phyloP scores from a whole-genome alignment of 2,888 invertebrate genomes.

The Dryococelus australis region DNA sequence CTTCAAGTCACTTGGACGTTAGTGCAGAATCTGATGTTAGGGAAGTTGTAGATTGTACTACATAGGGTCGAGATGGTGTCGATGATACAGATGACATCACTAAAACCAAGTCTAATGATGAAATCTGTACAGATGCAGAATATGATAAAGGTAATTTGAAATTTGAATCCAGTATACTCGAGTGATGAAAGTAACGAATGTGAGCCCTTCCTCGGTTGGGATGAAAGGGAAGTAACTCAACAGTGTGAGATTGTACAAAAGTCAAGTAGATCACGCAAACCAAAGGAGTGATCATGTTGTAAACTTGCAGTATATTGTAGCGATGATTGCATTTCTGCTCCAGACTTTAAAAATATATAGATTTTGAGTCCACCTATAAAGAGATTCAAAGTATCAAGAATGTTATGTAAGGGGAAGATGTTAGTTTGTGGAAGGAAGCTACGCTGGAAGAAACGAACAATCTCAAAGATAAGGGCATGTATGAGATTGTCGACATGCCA shows the following conservation, averaged over 20 bases:
- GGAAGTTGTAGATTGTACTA: background rate
- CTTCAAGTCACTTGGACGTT: background rate
- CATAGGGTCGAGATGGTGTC: background rate
- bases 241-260: background rate
- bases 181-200: background rate
- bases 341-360: background rate
- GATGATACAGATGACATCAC: background rate
- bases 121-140: background rate
- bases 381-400: background rate
- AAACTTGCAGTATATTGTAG: background rate
- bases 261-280: background rate
- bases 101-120: background rate
- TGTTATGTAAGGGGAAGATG: background rate
- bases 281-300: background rate
- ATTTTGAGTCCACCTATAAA: background rate
- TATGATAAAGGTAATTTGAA: background rate
- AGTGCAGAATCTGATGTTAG: background rate
- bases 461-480: background rate
- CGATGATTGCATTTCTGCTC: background rate
- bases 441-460: background rate
- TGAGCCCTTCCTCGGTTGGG: too few relatives aligned
- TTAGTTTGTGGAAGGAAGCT: background rate
- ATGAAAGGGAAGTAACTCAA: too few relatives aligned
- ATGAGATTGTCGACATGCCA: slow-evolving; percentile 20
- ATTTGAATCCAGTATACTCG: background rate